Percentiles rank a stretch among this genome's conserved stretches.
Evolutionary conservation across 2,113 vertebrate genomes (phyloP).

Genomic region (Apeltes quadracus): DNA sequence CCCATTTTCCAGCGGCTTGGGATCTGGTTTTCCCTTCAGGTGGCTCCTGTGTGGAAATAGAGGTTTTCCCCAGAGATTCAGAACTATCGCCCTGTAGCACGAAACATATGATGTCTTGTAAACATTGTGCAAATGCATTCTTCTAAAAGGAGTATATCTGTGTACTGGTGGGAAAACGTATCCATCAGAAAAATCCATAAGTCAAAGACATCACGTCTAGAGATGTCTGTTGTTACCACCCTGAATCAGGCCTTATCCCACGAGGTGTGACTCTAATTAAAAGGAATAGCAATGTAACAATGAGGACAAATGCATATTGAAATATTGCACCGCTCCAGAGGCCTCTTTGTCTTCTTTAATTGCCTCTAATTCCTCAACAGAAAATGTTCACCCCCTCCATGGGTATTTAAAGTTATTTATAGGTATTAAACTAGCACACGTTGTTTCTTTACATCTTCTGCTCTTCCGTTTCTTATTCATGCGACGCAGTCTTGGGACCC

Average conservation of each 20-base stretch:
- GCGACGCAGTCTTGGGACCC: constrained; percentile 13
- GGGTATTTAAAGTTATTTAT: constrained; percentile 21
- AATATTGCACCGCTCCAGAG: background rate
- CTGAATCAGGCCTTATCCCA: background rate
- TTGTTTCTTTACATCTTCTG: constrained; percentile 7
- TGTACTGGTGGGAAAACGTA: too few species aligned
- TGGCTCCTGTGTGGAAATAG: constrained; percentile 27
- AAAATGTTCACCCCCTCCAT: constrained; percentile 19
- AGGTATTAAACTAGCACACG: constrained; percentile 10
- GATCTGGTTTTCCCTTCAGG: constrained; percentile 44
- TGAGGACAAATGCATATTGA: constrained; percentile 1
- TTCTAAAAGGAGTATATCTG: constrained; percentile 1
- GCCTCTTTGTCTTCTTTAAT: constrained; percentile 16
- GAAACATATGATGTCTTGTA: constrained; percentile 22
- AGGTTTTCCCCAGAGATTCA: constrained; percentile 40
- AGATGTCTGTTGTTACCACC: background rate
- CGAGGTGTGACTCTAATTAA: background rate
- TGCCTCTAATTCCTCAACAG: constrained; percentile 20
- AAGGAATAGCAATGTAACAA: background rate
- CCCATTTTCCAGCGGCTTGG: constrained; percentile 30
- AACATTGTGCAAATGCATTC: constrained; percentile 18
- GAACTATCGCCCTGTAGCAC: constrained; percentile 22
- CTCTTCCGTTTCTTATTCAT: constrained; percentile 11
- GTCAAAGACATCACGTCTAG: background rate
- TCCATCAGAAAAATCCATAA: background rate